Base-by-base conservation (phyloP, 2,113 vertebrate genomes). In the Ornithorhynchus anatinus region DNA sequence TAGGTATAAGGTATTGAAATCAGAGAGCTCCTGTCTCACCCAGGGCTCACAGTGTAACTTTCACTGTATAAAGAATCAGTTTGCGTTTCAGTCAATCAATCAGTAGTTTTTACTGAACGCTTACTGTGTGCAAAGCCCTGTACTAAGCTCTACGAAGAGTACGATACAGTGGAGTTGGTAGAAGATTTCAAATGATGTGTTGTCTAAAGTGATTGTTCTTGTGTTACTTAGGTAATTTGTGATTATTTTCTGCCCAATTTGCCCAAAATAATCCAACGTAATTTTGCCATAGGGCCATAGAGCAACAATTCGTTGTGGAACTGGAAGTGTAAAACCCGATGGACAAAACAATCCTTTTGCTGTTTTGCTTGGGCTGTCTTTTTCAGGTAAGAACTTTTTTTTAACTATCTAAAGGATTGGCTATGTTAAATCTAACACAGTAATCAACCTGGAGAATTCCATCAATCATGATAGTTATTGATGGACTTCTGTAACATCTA, bases 311-410 rank as follows among this genome's bases (percentile, higher is more conserved):
- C 23, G 2, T 62, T 56, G 63, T 51, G 64, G 37, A 52, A 3
- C n/a, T 32, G 19, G 32, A 5, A 58, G 50, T 59, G 13, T 40
- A 69, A 51, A 9, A 0, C 50, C 50, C 59, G 77, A 93, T 94
- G 90, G 86, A 89, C 74, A 89, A 84, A 76, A 53, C 20, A 50
- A 27, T 91, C 71, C 11, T 90, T 32, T 50, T 89, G 2, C 70
- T 93, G 59, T 33, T 93, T 52, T 73, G 90, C 25, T 77, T 89
- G 40, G 76, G 84, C 23, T 75, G 39, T 31, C 12, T 85, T 40
- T 62, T 92, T 61, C 88, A 94, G 92, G 92, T 95, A 92, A 91
- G 89, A 63, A 59, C 68, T 57, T 52, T 10, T 22, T 3, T 77
- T 33, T 2, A 29, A 1, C 0, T 50, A 5, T 71, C 40, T 13